Percentiles rank a stretch among this genome's conserved stretches.
Evolutionary conservation across 2,797 vertebrate genomes (phyloP).

Genomic region (Coranthus polyacanthus): DNA sequence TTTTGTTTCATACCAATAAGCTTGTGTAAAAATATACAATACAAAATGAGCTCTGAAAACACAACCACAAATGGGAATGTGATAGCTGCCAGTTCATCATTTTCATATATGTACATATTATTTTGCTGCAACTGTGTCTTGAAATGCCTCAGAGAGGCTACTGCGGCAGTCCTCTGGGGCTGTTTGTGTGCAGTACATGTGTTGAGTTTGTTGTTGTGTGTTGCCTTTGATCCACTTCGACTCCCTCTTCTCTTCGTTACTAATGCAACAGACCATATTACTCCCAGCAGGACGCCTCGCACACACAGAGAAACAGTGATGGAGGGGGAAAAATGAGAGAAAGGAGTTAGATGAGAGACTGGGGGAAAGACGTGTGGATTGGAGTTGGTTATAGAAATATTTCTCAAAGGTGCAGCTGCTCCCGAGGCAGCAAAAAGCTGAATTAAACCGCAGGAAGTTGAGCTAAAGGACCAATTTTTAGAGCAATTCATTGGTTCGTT

Average conservation of each 20-base stretch:
- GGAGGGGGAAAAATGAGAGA: background rate
- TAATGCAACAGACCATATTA: constrained; percentile 48
- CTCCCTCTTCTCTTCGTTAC: constrained; percentile 17
- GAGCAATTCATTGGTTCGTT: background rate
- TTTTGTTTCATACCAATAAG: background rate
- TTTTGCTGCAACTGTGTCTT: background rate
- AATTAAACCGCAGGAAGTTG: constrained; percentile 14
- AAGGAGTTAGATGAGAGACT: background rate
- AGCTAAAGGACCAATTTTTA: constrained; percentile 13
- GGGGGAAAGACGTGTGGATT: background rate
- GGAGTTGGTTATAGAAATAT: constrained; percentile 26
- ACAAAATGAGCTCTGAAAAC: no score
- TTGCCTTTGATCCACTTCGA: constrained; percentile 16
- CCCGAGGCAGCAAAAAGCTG: background rate
- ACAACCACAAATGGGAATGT: background rate
- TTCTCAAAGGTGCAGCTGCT: constrained; percentile 10
- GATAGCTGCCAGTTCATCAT: background rate
- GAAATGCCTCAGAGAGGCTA: constrained; percentile 6
- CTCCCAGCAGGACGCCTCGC: constrained; percentile 42
- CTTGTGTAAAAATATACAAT: background rate
- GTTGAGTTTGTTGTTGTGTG: constrained; percentile 38
- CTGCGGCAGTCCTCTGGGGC: constrained; percentile 24
- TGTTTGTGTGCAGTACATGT: constrained; percentile 32
- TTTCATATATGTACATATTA: background rate
- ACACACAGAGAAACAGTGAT: constrained; percentile 1